Evolutionary conservation across 2,888 invertebrate species (phyloP).

Genomic region (Salpingus planirostris): DNA sequence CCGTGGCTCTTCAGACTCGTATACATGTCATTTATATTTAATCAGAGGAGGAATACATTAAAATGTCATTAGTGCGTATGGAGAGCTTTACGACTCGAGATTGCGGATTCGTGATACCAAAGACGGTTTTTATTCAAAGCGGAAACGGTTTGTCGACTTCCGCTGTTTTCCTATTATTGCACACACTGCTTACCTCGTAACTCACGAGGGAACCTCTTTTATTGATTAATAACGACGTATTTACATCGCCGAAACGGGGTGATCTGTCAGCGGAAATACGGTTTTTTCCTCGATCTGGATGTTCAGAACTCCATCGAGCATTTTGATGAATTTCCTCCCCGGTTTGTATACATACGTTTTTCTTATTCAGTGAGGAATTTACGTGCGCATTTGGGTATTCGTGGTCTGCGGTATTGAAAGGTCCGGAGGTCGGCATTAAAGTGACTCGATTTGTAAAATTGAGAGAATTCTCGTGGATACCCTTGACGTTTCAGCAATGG

Average conservation of each 20-base stretch:
- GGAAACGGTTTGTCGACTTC: conserved; percentile 20
- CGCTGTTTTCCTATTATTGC: conserved; percentile 19
- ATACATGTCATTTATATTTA: conserved; percentile 8
- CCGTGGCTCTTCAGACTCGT: conserved; percentile 1
- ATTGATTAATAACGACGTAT: conserved; percentile 19
- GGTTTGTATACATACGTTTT: too few relatives aligned
- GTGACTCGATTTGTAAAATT: too few relatives aligned
- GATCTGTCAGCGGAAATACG: too few relatives aligned
- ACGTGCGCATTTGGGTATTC: too few relatives aligned
- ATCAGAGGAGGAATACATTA: conserved; percentile 15
- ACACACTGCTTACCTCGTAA: conserved; percentile 17
- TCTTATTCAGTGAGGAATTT: too few relatives aligned
- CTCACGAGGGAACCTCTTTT: conserved; percentile 17
- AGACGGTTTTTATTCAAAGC: conserved; percentile 19
- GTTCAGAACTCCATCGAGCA: too few relatives aligned
- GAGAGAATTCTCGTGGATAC: too few relatives aligned
- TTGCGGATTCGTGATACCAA: conserved; percentile 17
- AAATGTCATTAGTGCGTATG: conserved; percentile 16
- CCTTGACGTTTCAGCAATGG: too few relatives aligned
- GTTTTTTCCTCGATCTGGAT: too few relatives aligned
- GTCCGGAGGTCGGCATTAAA: too few relatives aligned
- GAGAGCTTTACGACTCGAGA: conserved; percentile 12
- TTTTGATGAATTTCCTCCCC: too few relatives aligned
- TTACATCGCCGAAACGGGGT: conserved; percentile 10
- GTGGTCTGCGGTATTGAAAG: too few relatives aligned